Evolutionary conservation across 2,797 vertebrate genomes (phyloP).

Genomic region (Myioborus melanocephalus): DNA sequence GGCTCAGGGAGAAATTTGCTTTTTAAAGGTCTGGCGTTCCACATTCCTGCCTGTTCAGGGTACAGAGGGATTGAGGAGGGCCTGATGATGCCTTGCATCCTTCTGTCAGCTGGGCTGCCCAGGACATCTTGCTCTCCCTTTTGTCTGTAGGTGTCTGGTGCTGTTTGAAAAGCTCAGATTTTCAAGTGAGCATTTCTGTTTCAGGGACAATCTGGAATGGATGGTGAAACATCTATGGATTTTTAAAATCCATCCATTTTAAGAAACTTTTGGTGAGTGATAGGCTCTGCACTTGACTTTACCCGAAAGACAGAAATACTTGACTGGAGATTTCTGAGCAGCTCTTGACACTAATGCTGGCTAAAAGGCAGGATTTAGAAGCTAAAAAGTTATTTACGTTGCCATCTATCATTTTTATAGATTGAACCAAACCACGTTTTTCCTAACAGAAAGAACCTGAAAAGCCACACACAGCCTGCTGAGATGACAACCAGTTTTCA

Average conservation of each 20-base stretch:
- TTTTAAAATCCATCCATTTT: not conserved
- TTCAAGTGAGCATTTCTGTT: not conserved
- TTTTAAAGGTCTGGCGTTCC: not conserved
- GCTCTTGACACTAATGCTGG: not conserved
- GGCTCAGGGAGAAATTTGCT: not conserved
- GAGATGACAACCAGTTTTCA: not conserved
- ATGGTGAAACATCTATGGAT: not conserved
- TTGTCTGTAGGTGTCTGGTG: not conserved
- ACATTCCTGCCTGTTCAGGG: not conserved
- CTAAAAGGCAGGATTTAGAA: not conserved
- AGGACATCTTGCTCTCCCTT: not conserved
- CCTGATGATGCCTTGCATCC: not conserved
- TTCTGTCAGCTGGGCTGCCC: not conserved
- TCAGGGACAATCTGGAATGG: not conserved
- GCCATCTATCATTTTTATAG: not conserved
- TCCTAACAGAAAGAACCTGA: not conserved
- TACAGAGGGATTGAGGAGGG: fast-evolving
- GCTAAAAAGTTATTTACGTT: not conserved
- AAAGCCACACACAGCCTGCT: not conserved
- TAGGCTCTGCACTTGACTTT: not conserved
- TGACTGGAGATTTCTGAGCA: not conserved
- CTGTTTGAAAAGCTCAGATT: not conserved
- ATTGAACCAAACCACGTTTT: not conserved
- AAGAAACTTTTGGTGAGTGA: not conserved
- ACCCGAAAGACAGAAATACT: not conserved